Base-by-base conservation (phyloP, 1,140 invertebrate genomes). In the Manduca sexta region DNA sequence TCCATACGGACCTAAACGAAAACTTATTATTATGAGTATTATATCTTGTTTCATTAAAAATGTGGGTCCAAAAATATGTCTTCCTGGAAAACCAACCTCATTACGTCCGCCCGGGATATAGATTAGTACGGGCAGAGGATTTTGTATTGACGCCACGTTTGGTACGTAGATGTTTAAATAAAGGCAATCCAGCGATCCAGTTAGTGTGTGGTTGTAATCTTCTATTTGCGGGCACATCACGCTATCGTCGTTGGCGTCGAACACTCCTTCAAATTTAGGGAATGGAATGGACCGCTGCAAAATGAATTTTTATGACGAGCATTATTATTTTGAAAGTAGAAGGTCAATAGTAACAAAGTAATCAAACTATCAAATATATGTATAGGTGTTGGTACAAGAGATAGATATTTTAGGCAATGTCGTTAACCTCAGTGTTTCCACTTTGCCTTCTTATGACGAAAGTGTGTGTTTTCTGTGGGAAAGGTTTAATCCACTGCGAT, bases 81-180 rank as follows among this genome's bases (percentile, higher is more conserved):
- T 56, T 10, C 49, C 57, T 18, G 56, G 61, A 1, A 88, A 89
- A 1, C 90, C 90, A 5, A 66, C 45, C 3, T 74, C 62, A 57
- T 92, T 91, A 17, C 74, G 88, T 14, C 93, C 93, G 3, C 92
- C 92, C 65, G 92, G 90, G 17, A 94, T 89, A 73, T 86, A 94
- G 1, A 93, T 86, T 74, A 94, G 86, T 0, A 94, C 92, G 0
- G 92, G 89, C 2, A 69, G 40, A 46, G 39, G 56, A 8, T 61
- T 59, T 14, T 43, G 12, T 0, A 40, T 3, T 0, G 17, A 49
- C 6, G 59, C 63, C 12, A 35, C 42, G 18, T 61, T 54, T 0
- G 76, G 74, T 0, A 66, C 69, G 39, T 64, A 74, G 2, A 80
- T 57, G 45, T 77, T 80, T 1, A 77, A 31, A 33, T 56, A 60